A percentile compares a stretch with the other conserved stretches of the same genome.
phyloP scores from a whole-genome alignment of 2,113 vertebrate genomes.

The Chaenocephalus aceratus region DNA sequence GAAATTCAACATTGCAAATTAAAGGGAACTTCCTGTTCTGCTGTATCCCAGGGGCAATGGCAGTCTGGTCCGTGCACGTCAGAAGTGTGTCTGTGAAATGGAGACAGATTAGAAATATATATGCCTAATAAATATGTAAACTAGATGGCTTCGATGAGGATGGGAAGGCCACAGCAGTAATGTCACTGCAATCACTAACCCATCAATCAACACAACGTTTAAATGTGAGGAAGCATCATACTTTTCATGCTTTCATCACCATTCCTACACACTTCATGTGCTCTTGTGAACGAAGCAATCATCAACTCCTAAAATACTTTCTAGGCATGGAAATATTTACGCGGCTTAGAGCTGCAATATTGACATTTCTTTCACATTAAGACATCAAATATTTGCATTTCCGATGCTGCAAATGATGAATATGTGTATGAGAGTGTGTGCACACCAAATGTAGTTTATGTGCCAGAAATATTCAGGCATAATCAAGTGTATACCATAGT shows the following conservation, averaged over 20 bases:
- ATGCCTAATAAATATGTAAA: constrained; percentile 59
- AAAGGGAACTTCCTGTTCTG: constrained; percentile 57
- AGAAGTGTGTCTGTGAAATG: constrained; percentile 47
- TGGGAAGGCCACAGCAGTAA: constrained; percentile 9
- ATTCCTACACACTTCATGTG: neutral
- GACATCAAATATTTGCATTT: neutral
- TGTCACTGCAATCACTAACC: constrained; percentile 10
- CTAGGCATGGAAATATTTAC: neutral
- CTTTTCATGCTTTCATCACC: neutral
- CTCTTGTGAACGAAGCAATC: neutral
- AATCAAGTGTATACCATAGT: neutral
- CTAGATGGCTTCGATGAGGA: constrained; percentile 20
- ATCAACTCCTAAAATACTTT: neutral
- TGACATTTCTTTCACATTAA: no score
- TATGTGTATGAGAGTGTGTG: no score
- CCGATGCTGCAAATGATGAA: neutral
- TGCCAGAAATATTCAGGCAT: neutral
- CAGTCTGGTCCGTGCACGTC: constrained; percentile 24
- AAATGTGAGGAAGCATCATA: neutral
- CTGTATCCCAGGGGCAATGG: constrained; percentile 4
- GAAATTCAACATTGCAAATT: constrained; percentile 33
- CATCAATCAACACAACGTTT: constrained; percentile 19
- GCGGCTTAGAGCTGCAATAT: neutral
- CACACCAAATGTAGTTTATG: neutral
- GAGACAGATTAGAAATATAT: constrained; percentile 45